Percentiles rank a stretch among this genome's conserved stretches.
phyloP scores from a whole-genome alignment of 1,140 invertebrate species.

The Rhagoletis zephyria region DNA sequence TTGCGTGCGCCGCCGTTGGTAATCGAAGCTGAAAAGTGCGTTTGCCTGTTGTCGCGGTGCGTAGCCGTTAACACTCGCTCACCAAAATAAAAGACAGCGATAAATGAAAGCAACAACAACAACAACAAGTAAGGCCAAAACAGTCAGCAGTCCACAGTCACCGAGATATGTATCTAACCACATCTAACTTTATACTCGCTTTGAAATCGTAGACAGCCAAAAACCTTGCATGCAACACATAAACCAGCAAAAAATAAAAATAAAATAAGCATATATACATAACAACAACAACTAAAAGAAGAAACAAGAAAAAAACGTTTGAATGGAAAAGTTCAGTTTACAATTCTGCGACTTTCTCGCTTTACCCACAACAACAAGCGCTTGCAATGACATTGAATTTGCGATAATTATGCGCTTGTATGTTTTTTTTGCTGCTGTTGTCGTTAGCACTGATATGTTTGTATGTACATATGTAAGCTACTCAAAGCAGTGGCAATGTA shows the following conservation, averaged over 20 bases:
- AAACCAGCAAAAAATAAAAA: too few relatives aligned
- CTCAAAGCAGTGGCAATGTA: not conserved
- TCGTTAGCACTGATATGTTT: not conserved
- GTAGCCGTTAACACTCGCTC: not conserved
- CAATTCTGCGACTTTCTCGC: constrained; percentile 33
- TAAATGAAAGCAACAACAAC: not conserved
- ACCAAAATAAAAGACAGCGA: not conserved
- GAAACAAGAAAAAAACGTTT: not conserved
- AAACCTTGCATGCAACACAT: not conserved
- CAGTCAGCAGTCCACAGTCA: not conserved
- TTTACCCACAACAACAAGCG: not conserved
- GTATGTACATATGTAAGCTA: not conserved
- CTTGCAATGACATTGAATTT: constrained; percentile 40
- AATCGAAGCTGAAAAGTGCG: constrained; percentile 20
- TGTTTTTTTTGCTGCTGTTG: not conserved
- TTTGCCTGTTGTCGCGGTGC: not conserved
- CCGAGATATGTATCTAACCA: not conserved
- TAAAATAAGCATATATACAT: not conserved
- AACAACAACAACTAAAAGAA: not conserved
- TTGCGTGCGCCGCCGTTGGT: not conserved
- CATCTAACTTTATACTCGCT: constrained; percentile 6
- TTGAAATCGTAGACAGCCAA: constrained; percentile 8
- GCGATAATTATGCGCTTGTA: not conserved
- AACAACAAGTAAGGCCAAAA: not conserved
- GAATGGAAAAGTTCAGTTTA: constrained; percentile 14